phyloP scores from a whole-genome alignment of 2,113 vertebrate genomes.

The Vidua macroura region DNA sequence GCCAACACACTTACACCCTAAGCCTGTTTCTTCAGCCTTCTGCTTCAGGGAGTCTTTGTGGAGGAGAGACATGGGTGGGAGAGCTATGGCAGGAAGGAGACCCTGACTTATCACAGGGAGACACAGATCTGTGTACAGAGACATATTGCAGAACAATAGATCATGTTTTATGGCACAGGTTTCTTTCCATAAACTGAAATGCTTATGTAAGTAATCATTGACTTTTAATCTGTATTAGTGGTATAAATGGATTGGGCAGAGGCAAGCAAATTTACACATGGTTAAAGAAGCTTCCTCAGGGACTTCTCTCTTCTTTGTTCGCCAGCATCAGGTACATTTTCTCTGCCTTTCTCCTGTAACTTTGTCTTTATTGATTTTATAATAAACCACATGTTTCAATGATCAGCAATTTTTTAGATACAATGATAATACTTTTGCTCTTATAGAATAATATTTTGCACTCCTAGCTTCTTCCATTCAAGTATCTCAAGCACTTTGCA shows the following conservation, averaged over 20 bases:
- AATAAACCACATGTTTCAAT: constrained; percentile 61
- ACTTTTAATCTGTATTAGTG: constrained; percentile 62
- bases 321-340: constrained; percentile 35
- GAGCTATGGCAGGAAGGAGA: background rate
- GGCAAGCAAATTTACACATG: constrained; percentile 39
- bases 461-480: constrained; percentile 26
- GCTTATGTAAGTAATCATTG: constrained; percentile 43
- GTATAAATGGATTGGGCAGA: constrained; percentile 41
- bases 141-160: background rate
- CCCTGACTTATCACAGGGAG: background rate
- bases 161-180: background rate
- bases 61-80: background rate
- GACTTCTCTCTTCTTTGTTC: constrained; percentile 60
- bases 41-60: background rate
- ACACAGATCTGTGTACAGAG: background rate
- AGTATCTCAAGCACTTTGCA: constrained; percentile 43
- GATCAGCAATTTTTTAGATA: constrained; percentile 66
- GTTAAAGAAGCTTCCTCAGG: constrained; percentile 53
- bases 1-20: background rate
- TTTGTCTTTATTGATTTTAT: constrained; percentile 72
- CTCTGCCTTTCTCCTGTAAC: constrained; percentile 49
- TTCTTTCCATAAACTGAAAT: constrained; percentile 33
- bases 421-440: constrained; percentile 56
- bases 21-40: background rate
- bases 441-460: constrained; percentile 59